Evolutionary conservation across 2,888 invertebrate species (phyloP).

Genomic region (Rapana venosa): DNA sequence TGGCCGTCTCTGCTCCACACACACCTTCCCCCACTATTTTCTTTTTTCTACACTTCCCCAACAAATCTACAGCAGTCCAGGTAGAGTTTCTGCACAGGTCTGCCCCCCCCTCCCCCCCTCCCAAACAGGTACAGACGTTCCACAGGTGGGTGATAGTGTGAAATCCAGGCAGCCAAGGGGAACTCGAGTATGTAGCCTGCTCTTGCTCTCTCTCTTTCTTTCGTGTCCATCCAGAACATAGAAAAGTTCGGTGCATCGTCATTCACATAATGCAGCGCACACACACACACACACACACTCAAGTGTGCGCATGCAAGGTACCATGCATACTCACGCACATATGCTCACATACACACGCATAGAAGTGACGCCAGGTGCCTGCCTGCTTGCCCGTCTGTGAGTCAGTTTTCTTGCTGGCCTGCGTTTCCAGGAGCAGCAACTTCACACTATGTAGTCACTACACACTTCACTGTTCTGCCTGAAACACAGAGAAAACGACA

Average conservation of each 20-base stretch:
- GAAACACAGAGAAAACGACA: constrained; percentile 18
- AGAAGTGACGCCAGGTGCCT: background rate
- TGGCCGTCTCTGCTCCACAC: too few relatives aligned
- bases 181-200: background rate
- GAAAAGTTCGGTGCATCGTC: background rate
- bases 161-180: background rate
- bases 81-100: background rate
- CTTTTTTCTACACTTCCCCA: too few relatives aligned
- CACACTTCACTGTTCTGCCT: background rate
- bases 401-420: background rate
- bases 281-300: constrained; percentile 5
- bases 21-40: too few relatives aligned
- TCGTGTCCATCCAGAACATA: too few relatives aligned
- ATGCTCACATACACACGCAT: background rate
- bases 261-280: background rate
- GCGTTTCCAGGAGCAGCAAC: constrained; percentile 1
- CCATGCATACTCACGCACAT: background rate
- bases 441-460: constrained; percentile 1
- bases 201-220: background rate
- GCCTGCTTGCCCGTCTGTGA: constrained; percentile 1
- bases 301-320: background rate
- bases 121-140: background rate
- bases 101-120: background rate
- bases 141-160: background rate
- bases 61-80: too few relatives aligned